phyloP scores from a whole-genome alignment of 2,888 invertebrate species.

The Hyppa rectilinea region DNA sequence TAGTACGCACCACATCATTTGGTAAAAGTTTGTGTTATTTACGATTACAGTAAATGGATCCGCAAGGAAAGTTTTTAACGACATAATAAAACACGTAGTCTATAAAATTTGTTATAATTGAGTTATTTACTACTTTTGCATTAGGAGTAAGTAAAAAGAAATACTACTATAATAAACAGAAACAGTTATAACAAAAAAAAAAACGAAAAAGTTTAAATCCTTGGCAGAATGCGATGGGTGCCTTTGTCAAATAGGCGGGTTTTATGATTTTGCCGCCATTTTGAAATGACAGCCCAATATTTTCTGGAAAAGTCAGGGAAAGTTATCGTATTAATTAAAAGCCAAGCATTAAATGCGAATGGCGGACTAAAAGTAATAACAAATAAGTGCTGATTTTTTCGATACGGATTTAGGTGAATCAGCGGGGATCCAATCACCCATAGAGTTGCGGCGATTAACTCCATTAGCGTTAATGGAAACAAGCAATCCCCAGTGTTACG shows the following conservation, averaged over 20 bases:
- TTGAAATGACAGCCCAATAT: slow-evolving; percentile 10
- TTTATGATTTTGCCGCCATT: slow-evolving; percentile 26
- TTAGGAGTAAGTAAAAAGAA: slow-evolving; percentile 41
- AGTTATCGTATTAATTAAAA: slow-evolving; percentile 1
- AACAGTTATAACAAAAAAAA: neutral
- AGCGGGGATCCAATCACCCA: slow-evolving; percentile 72
- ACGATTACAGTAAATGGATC: slow-evolving; percentile 64
- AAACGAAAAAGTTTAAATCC: neutral
- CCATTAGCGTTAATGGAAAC: slow-evolving; percentile 78
- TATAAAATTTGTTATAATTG: slow-evolving; percentile 60
- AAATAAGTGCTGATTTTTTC: slow-evolving; percentile 51
- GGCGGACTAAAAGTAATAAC: slow-evolving; percentile 24
- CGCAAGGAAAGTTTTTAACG: slow-evolving; percentile 62
- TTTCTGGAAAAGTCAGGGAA: neutral
- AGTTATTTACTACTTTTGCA: slow-evolving; percentile 61
- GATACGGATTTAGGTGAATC: slow-evolving; percentile 47
- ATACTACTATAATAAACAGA: slow-evolving; percentile 27
- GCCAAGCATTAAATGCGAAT: slow-evolving; percentile 12
- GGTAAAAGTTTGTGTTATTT: slow-evolving; percentile 60
- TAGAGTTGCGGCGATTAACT: slow-evolving; percentile 74
- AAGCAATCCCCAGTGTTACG: slow-evolving; percentile 71
- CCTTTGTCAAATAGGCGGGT: neutral
- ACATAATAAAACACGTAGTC: slow-evolving; percentile 59
- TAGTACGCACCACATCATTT: slow-evolving; percentile 51
- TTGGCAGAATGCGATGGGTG: slow-evolving; percentile 15